phyloP scores from a whole-genome alignment of 2,888 invertebrate genomes.

The Sminthurinus aureus region DNA sequence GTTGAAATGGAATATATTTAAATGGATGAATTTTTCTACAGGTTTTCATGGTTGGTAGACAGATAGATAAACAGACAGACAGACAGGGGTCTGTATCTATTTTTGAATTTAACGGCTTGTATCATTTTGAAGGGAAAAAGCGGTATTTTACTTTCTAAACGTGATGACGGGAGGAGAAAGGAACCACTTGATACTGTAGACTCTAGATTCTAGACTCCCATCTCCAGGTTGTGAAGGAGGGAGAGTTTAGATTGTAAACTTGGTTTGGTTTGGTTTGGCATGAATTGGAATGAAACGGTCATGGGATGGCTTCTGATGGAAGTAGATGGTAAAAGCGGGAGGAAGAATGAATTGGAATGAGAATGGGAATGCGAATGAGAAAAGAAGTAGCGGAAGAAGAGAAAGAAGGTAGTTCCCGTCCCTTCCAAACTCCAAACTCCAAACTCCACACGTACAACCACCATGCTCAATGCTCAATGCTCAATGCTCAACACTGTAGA shows the following conservation, averaged over 20 bases:
- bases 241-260: neutral
- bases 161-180: neutral
- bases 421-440: neutral
- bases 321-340: too few species aligned
- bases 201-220: too few species aligned
- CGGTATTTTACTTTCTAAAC: neutral
- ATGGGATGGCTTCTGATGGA: too few species aligned
- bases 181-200: too few species aligned
- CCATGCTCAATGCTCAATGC: too few species aligned
- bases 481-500: too few species aligned
- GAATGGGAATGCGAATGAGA: neutral
- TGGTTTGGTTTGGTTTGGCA: neutral
- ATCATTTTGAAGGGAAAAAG: neutral
- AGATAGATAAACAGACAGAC: too few species aligned
- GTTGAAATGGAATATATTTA: too few species aligned
- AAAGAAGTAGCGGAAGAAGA: neutral
- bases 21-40: too few species aligned
- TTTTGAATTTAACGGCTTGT: neutral
- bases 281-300: neutral
- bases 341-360: neutral
- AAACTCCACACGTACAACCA: too few species aligned
- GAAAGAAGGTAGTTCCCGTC: neutral
- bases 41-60: too few species aligned
- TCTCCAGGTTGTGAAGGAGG: neutral
- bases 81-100: neutral